Evolutionary conservation across 1,140 invertebrate species (phyloP), one percentile per base, ranked within the genome.

Genomic region (Drosophila bipectinata): DNA sequence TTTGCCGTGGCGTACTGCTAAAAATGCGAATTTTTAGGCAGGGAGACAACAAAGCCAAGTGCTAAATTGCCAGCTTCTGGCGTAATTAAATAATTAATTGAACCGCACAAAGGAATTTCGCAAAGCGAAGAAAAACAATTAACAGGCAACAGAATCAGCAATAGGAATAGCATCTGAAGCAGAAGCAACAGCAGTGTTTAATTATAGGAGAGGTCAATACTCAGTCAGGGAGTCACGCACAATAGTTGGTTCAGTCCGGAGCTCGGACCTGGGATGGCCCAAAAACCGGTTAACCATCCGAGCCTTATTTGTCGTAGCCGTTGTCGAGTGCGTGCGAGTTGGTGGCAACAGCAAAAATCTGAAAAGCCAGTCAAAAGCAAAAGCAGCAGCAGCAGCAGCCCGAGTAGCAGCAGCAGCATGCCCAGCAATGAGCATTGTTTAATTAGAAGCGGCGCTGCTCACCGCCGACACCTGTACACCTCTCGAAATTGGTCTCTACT

Each of bases 81-180:
- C 64, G 83, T 82, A 87, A 87, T 87, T 87, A 87, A 87, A 87
- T 87, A 87, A 87, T 87, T 87, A 87, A 87, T 87, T 87, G 80
- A 88, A 88, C 67, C 72, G 87, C 79, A 88, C 83, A 87, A 78
- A 66, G 75, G 79, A 88, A 79, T 82, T 87, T 87, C 58, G 82
- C 82, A 58, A 81, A 45, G 49, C 54, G 34, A 48, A 28, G 47
- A 52, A 51, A 55, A 68, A 83, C 83, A 87, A 87, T 87, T 83
- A 79, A 77, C 67, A 57, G 72, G 3, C 56, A n/a, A 44, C 2
- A 18, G 41, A n/a, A 44, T 12, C 10, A 44, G 41, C 41, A 44
- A 15, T 8, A 44, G 39, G 8, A n/a, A 6, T 6, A 41, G 41
- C 44, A 39, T 51, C 14, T n/a, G 48, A 26, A 30, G 15, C 51